Conservation (phyloP, 2,113 vertebrate genomes). For the Phodopus roborovskii region DNA sequence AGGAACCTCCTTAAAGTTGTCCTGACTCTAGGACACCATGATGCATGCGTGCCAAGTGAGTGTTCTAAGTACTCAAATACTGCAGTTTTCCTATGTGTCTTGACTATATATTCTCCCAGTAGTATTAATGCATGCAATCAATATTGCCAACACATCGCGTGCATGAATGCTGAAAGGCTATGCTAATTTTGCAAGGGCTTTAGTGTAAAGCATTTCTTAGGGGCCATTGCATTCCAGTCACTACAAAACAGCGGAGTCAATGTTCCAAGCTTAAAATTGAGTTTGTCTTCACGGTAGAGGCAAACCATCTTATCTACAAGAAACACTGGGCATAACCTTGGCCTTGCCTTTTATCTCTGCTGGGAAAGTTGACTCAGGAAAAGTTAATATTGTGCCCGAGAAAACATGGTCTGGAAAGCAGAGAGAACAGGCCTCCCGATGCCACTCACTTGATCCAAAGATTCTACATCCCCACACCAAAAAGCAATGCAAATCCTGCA, state of each 20-base stretch:
- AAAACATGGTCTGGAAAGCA: neutral
- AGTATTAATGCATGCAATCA: neutral
- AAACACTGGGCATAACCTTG: neutral
- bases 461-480: neutral
- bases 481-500: neutral
- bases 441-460: neutral
- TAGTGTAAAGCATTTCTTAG: neutral
- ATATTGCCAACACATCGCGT: neutral
- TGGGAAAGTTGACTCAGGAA: neutral
- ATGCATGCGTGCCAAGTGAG: neutral
- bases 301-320: neutral
- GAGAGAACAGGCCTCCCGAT: neutral
- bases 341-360: neutral
- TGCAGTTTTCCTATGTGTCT: neutral
- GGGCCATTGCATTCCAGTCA: fast-evolving
- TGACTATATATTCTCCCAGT: neutral
- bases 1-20: neutral
- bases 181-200: neutral
- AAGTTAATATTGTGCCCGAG: neutral
- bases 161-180: neutral
- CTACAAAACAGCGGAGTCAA: neutral
- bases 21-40: neutral
- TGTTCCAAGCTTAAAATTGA: neutral
- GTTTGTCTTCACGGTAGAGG: neutral
- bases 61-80: neutral